These are phyloP conservation scores for Palythoa grandiflora DNA, from an alignment of 92 coral and sea anemone species.

Conservation along the genomic window DNA sequence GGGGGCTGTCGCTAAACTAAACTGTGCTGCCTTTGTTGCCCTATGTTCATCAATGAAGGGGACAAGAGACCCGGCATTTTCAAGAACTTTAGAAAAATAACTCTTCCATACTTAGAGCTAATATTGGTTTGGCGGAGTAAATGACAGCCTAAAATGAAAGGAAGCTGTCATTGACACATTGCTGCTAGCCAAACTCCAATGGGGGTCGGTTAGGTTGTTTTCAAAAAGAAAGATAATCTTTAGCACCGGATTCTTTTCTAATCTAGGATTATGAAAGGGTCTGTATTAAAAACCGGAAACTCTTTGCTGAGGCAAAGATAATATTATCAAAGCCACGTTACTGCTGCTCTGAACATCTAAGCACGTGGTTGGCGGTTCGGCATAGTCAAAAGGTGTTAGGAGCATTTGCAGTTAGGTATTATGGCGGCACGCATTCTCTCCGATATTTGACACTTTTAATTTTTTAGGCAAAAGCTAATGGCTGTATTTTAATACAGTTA, in stretches of 20 bases:
- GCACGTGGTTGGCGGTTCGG: not conserved
- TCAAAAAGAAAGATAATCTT: constrained; percentile 15
- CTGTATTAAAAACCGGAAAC: constrained; percentile 25
- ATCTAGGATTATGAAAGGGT: constrained; percentile 16
- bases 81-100: not conserved
- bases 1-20: not conserved
- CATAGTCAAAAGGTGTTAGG: not conserved
- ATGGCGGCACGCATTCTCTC: constrained; percentile 1
- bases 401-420: not conserved
- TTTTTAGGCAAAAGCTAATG: not conserved
- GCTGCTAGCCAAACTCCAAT: constrained; percentile 15
- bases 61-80: not conserved
- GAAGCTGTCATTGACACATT: not conserved
- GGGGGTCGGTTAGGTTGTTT: constrained; percentile 31
- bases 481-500: too few relatives aligned
- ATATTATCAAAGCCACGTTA: constrained; percentile 25
- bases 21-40: not conserved
- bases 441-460: constrained; percentile 13
- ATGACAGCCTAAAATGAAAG: not conserved
- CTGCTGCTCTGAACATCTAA: constrained; percentile 23
- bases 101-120: not conserved
- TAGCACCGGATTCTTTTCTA: constrained; percentile 29
- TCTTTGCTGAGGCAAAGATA: constrained; percentile 30
- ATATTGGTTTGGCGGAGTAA: not conserved
- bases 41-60: not conserved